Evolutionary conservation across 2,888 invertebrate species (phyloP).

Genomic region (Nasonia oneida): DNA sequence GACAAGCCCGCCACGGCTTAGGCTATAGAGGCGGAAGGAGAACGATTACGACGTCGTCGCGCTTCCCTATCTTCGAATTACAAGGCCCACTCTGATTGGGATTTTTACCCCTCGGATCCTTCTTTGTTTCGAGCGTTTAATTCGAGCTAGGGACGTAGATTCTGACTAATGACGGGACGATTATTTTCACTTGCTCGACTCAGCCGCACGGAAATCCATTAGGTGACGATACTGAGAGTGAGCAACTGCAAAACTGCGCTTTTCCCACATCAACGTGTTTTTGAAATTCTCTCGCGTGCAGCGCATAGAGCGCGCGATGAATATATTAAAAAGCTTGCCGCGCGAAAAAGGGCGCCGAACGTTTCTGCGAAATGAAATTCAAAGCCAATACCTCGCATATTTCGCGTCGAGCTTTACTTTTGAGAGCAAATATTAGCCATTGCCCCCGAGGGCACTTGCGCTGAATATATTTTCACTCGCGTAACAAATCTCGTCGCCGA

Average conservation of each 20-base stretch:
- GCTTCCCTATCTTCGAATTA: slow-evolving; percentile 40
- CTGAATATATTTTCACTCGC: not conserved
- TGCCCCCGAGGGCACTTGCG: not conserved
- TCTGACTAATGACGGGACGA: slow-evolving; percentile 4
- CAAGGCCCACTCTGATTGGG: slow-evolving; percentile 25
- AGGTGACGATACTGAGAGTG: not conserved
- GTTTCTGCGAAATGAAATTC: not conserved
- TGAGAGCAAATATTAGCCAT: slow-evolving; percentile 17
- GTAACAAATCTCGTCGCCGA: not conserved
- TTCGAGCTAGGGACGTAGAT: not conserved
- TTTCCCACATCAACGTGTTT: not conserved
- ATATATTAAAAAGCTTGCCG: not conserved
- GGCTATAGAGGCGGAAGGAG: slow-evolving; percentile 30
- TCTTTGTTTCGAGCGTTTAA: slow-evolving; percentile 18
- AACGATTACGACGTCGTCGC: slow-evolving; percentile 28
- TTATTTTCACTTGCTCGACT: slow-evolving; percentile 39
- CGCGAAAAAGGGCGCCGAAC: not conserved
- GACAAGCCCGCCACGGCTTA: not conserved
- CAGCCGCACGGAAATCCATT: slow-evolving; percentile 6
- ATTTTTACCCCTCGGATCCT: not conserved
- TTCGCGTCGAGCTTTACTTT: slow-evolving; percentile 1
- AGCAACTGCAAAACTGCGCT: no score
- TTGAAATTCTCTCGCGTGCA: not conserved
- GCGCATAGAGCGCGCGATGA: not conserved
- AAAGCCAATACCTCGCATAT: slow-evolving; percentile 1